Base-by-base conservation (phyloP, 2,113 vertebrate genomes). In the Agelaius phoeniceus region DNA sequence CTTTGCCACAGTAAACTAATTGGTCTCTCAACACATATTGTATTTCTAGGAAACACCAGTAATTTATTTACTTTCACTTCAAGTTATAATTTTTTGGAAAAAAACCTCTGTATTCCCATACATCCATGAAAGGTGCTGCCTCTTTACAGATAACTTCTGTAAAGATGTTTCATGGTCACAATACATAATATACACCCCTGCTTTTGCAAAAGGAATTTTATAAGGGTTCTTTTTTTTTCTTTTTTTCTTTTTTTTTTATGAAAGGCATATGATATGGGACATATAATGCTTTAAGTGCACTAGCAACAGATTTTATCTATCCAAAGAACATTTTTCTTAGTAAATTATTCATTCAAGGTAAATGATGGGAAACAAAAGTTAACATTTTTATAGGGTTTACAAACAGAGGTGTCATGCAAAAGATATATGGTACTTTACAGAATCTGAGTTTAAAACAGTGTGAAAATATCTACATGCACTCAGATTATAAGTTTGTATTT, bases 121-220 rank as follows among this genome's bases (percentile, higher is more conserved):
- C 4, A 30, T 39, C 30, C 24, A 39, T 51, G 20, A 79, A 74
- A 65, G 35, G 0, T 7, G 13, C 3, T 74, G 22, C 9, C 23
- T 69, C 14, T 91, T n/a, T n/a, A n/a, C n/a, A n/a, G 12, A 52
- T 71, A 69, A 8, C 3, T 3, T 15, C 13, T 75, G 14, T 59
- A 78, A 69, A 69, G 49, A 39, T 10, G 1, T 66, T 62, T 71
- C 18, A 31, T 52, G 19, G 17, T 74, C 51, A 61, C 7, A 28
- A 3, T 66, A 28, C 11, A 24, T 41, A 65, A 26, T 17, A 69
- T 13, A 35, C 20, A 48, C 0, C 0, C 3, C 13, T 59, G 9
- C 2, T 76, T 63, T 54, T 41, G 15, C 15, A 22, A 85, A 85
- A 74, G 4, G 3, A 37, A 26, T 31, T 73, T 39, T 49, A 18